A percentile compares a stretch with the other conserved stretches of the same genome.
Conservation (phyloP, 2,113 vertebrate species). For the Oncorhynchus mykiss region DNA sequence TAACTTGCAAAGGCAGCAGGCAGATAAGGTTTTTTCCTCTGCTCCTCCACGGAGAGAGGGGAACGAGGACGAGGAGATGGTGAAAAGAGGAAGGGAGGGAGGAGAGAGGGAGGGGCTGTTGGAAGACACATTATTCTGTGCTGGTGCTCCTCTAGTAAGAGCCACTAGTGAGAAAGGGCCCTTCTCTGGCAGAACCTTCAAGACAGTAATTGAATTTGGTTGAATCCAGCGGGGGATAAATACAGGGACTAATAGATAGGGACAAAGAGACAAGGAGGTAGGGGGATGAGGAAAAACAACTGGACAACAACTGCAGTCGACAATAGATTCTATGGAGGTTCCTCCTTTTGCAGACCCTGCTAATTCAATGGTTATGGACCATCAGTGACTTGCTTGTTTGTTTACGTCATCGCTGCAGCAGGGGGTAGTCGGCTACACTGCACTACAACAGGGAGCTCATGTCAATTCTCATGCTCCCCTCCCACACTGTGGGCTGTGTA, state of each 20-base stretch:
- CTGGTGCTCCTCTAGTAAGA: not conserved
- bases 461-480: not conserved
- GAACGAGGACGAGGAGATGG: not conserved
- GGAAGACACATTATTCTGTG: not conserved
- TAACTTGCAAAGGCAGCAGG: constrained; percentile 58
- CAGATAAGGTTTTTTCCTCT: constrained; percentile 51
- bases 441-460: not conserved
- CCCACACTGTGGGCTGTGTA: not conserved
- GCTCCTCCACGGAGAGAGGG: constrained; percentile 15
- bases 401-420: not conserved
- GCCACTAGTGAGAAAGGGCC: not conserved
- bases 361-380: not conserved
- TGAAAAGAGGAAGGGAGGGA: not conserved
- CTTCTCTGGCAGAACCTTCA: not conserved
- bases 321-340: not conserved
- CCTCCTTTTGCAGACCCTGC: constrained; percentile 1
- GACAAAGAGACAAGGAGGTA: constrained; percentile 13
- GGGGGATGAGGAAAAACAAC: constrained; percentile 19
- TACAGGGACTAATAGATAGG: not conserved
- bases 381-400: not conserved
- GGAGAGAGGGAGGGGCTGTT: not conserved
- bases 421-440: not conserved
- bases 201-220: not conserved
- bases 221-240: not conserved
- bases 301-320: not conserved